Conservation (phyloP, 2,888 invertebrate species). For the Trachelus troglodyta region DNA sequence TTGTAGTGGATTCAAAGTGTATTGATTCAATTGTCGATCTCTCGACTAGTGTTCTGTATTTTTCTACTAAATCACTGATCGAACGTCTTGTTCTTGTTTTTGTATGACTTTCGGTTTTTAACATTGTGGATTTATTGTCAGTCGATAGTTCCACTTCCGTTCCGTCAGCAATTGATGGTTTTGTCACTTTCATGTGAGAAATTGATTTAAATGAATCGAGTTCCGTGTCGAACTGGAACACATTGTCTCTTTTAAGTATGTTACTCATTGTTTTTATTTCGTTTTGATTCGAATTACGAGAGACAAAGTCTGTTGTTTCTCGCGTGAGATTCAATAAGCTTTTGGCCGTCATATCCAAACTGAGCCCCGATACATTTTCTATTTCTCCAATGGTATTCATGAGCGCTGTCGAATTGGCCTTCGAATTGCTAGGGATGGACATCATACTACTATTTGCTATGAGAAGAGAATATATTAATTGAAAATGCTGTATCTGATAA, state of each 20-base stretch:
- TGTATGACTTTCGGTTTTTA: conserved; percentile 5
- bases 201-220: neutral
- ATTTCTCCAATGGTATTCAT: conserved; percentile 34
- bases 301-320: conserved; percentile 19
- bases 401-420: conserved; percentile 45
- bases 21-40: neutral
- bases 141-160: conserved; percentile 22
- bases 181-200: conserved; percentile 19
- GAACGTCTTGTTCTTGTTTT: conserved; percentile 42
- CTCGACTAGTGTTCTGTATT: conserved; percentile 50
- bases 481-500: neutral
- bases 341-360: conserved; percentile 34
- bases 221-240: conserved; percentile 1
- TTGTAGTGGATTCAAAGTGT: neutral
- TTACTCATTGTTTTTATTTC: conserved; percentile 9
- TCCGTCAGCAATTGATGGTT: conserved; percentile 26
- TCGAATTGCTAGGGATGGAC: conserved; percentile 38
- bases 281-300: neutral
- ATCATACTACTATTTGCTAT: conserved; percentile 43
- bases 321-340: conserved; percentile 28
- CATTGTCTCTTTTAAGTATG: conserved; percentile 19
- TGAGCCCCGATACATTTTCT: conserved; percentile 37
- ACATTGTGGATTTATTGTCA: neutral
- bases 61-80: conserved; percentile 58
- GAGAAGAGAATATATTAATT: conserved; percentile 19